These are phyloP conservation scores for Protophormia terraenovae DNA, from an alignment of 2,888 invertebrate species.

Conservation along the genomic window DNA sequence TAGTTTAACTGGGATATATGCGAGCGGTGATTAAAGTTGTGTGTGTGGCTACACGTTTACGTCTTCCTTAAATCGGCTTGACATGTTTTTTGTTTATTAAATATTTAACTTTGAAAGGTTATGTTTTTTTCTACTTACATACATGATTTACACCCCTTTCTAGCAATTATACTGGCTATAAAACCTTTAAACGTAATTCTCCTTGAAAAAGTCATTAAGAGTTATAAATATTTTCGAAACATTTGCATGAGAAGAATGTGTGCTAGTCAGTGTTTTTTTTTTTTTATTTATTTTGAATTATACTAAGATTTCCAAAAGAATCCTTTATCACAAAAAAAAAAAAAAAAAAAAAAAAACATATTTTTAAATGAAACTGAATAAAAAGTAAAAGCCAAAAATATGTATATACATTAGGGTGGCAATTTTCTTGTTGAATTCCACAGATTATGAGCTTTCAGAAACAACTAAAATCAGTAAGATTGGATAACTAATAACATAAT, in stretches of 20 bases:
- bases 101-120: neutral
- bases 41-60: no score
- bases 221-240: constrained; percentile 25
- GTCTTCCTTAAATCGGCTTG: no score
- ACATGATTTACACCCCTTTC: neutral
- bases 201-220: constrained; percentile 49
- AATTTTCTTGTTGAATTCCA: no score
- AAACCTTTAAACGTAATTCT: constrained; percentile 37
- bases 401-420: no score
- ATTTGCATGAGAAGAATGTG: neutral
- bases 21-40: no score
- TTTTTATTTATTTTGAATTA: constrained; percentile 42
- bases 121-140: no score
- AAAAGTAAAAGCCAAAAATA: no score
- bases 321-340: neutral
- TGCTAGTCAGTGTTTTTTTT: constrained; percentile 11
- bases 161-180: constrained; percentile 3
- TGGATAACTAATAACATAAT: no score
- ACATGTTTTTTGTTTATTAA: constrained; percentile 9
- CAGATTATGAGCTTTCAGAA: no score
- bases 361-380: neutral
- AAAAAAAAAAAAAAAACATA: neutral
- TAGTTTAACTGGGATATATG: no score
- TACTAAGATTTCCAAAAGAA: neutral
- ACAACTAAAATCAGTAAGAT: no score